These are phyloP conservation scores for Melanotaenia trifasciata DNA, from an alignment of 2,797 vertebrate genomes.

Conservation along the genomic window DNA sequence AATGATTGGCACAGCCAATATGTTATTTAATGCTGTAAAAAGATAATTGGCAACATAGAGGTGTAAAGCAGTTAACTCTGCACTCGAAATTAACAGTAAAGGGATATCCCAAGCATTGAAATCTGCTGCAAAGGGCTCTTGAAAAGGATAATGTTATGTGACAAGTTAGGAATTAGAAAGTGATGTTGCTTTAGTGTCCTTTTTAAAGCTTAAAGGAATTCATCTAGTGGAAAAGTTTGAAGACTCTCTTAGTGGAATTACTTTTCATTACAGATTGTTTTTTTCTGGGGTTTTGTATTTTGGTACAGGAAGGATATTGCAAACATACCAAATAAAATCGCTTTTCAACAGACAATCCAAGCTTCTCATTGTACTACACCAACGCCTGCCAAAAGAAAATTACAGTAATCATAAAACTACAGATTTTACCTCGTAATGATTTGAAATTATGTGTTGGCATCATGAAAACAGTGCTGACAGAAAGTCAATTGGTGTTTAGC, in stretches of 20 bases:
- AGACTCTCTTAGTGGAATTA: constrained; percentile 37
- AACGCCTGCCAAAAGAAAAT: constrained; percentile 9
- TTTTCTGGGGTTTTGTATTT: not conserved
- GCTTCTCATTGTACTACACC: constrained; percentile 11
- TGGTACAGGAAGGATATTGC: constrained; percentile 29
- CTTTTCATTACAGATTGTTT: not conserved
- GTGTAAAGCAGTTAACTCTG: too few relatives aligned
- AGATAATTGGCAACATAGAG: too few relatives aligned
- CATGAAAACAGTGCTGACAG: not conserved
- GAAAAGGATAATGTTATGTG: not conserved
- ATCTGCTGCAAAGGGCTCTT: too few relatives aligned
- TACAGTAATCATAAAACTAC: not conserved
- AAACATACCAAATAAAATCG: constrained; percentile 6
- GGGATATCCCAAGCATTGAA: too few relatives aligned
- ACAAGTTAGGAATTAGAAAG: not conserved
- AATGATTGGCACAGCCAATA: too few relatives aligned
- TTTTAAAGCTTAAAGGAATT: constrained; percentile 52
- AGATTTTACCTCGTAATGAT: not conserved
- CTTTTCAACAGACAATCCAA: constrained; percentile 7
- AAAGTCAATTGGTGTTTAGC: not conserved
- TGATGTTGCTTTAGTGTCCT: constrained; percentile 24
- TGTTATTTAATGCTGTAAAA: too few relatives aligned
- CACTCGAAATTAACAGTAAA: too few relatives aligned
- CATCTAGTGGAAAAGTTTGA: constrained; percentile 56
- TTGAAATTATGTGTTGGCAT: not conserved